A percentile compares a stretch with the other conserved stretches of the same genome.
phyloP scores from a whole-genome alignment of 2,888 invertebrate genomes.

The Sericinus montela region DNA sequence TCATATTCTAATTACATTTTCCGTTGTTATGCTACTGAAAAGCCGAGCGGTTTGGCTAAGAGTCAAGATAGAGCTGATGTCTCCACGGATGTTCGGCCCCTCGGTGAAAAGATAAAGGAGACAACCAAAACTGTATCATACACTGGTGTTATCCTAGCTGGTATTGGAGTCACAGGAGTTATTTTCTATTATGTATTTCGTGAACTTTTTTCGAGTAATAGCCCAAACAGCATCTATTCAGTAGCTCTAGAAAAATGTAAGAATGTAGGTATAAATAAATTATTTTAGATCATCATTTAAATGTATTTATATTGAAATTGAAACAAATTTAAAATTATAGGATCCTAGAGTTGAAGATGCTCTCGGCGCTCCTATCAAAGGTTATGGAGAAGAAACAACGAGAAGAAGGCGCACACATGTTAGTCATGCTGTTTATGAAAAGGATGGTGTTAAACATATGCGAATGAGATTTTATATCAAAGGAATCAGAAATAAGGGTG shows the following conservation, averaged over 20 bases:
- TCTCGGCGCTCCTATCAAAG: slow-evolving; percentile 94
- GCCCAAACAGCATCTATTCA: slow-evolving; percentile 91
- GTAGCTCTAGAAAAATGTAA: slow-evolving; percentile 87
- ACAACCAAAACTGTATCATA: slow-evolving; percentile 94
- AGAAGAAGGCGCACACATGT: slow-evolving; percentile 91
- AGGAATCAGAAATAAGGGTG: slow-evolving; percentile 88
- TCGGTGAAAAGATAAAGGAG: slow-evolving; percentile 91
- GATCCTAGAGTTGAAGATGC: slow-evolving; percentile 88
- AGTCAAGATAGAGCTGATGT: slow-evolving; percentile 61
- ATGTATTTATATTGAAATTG: too few relatives aligned
- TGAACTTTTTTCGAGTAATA: slow-evolving; percentile 93
- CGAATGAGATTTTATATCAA: slow-evolving; percentile 95
- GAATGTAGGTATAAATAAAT: slow-evolving; percentile 58
- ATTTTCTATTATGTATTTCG: slow-evolving; percentile 91
- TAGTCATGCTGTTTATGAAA: slow-evolving; percentile 86
- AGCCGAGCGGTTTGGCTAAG: slow-evolving; percentile 51
- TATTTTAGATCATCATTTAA: background rate
- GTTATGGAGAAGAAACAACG: slow-evolving; percentile 91
- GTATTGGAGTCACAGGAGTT: slow-evolving; percentile 88
- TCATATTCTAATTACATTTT: slow-evolving; percentile 34
- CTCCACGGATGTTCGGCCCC: slow-evolving; percentile 80
- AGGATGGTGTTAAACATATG: slow-evolving; percentile 88
- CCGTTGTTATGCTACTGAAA: slow-evolving; percentile 49
- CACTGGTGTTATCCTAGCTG: slow-evolving; percentile 88
- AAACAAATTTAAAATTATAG: slow-evolving; percentile 35